Base-by-base conservation (phyloP, 2,888 invertebrate genomes). In the Drosophila meridiana region DNA sequence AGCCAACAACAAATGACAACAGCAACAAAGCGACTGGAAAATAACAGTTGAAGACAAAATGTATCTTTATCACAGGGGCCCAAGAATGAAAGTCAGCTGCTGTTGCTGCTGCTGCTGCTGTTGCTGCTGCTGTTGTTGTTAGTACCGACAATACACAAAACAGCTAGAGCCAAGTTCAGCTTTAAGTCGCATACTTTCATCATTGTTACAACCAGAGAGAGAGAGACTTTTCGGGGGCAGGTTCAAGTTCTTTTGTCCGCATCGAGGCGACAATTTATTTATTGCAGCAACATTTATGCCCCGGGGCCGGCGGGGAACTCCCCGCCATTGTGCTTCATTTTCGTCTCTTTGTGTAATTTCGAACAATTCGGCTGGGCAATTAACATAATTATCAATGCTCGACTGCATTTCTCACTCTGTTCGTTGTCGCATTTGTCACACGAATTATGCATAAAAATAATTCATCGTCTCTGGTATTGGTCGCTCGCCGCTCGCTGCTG, bases 321-420 rank as follows among this genome's bases (percentile, higher is more conserved):
- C 34, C n/a, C 14, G 13, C 20, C n/a, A 20, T 14, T 38, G 26
- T 14, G n/a, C 3, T 48, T 28, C 9, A 11, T 38, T 1, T 14
- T 14, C 34, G 2, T 28, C 20, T 34, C 43, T 52, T 42, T 28
- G 45, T 58, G 34, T 57, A 61, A 50, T 56, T 63, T 55, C 34
- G 30, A 74, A 83, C 87, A 86, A 82, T 78, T 80, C 56, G 70
- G 60, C 28, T 45, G 47, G 68, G 58, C 79, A 80, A 86, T 86
- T 90, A 86, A 80, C 83, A 86, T 90, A 89, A 86, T 86, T 86
- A 89, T 86, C 74, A 88, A 87, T 84, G 90, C 73, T 73, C 71
- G 63, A 73, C 71, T 76, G 71, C 72, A 87, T 74, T 76, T 87
- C 76, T 73, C 81, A 73, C 73, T 82, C 53, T 63, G 40, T 48